A percentile compares a stretch with the other conserved stretches of the same genome.
These are phyloP conservation scores for Bicyclus anynana DNA, from an alignment of 1,140 invertebrate species.

Conservation along the genomic window DNA sequence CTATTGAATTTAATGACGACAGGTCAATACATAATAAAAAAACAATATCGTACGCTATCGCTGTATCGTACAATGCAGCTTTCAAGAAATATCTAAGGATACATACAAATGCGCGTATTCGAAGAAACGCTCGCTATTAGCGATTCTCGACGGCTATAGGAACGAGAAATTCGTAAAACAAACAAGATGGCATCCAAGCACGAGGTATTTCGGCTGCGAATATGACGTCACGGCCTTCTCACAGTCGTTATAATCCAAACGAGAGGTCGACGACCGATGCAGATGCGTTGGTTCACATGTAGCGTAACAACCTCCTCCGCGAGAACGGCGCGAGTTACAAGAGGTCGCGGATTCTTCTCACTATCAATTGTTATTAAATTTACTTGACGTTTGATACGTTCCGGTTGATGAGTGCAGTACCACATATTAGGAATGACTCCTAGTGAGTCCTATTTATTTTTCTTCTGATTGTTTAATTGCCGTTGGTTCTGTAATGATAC, in stretches of 20 bases:
- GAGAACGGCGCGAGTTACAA: conserved; percentile 23
- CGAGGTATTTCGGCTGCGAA: conserved; percentile 55
- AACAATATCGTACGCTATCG: too few species aligned
- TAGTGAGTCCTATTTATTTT: too few species aligned
- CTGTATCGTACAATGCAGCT: too few species aligned
- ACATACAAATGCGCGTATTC: neutral
- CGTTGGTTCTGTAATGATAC: too few species aligned
- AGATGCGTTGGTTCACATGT: conserved; percentile 72
- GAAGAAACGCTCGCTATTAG: conserved; percentile 14
- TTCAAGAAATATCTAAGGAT: neutral
- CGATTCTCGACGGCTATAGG: conserved; percentile 19
- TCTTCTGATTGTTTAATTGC: too few species aligned
- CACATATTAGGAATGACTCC: too few species aligned
- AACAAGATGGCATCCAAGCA: conserved; percentile 14
- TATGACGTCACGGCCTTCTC: conserved; percentile 59
- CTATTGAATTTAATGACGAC: too few species aligned
- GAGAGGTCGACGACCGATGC: conserved; percentile 55
- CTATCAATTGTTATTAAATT: too few species aligned
- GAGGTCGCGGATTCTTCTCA: conserved; percentile 26
- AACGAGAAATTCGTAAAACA: conserved; percentile 19
- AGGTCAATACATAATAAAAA: too few species aligned
- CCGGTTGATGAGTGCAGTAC: too few species aligned
- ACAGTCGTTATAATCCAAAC: conserved; percentile 50
- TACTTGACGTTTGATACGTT: too few species aligned
- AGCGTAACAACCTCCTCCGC: conserved; percentile 68